phyloP scores from a whole-genome alignment of 1,140 invertebrate species.

The Aethina tumida region DNA sequence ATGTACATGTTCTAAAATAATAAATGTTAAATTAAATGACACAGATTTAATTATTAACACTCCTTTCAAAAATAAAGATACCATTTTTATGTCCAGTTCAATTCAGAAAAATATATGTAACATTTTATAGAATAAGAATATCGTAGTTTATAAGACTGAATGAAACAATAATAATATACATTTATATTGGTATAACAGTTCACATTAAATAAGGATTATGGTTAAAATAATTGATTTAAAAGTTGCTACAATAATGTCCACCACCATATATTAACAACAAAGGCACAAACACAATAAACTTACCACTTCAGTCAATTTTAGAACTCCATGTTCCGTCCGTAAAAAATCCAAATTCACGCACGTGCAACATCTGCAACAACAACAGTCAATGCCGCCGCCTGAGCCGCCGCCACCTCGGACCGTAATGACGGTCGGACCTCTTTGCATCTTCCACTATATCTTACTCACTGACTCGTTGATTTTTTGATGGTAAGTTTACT shows the following conservation, averaged over 20 bases:
- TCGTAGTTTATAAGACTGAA: too few relatives aligned
- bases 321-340: conserved; percentile 52
- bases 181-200: too few relatives aligned
- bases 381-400: conserved; percentile 48
- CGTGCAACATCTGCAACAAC: conserved; percentile 64
- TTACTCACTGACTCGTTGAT: conserved; percentile 11
- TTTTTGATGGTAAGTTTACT: background rate
- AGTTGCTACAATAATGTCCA: background rate
- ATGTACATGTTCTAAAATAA: too few relatives aligned
- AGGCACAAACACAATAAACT: conserved; percentile 26
- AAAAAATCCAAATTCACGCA: conserved; percentile 67
- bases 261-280: conserved; percentile 1
- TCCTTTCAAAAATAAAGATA: too few relatives aligned
- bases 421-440: conserved; percentile 22
- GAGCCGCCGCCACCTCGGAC: conserved; percentile 32
- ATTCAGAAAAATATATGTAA: too few relatives aligned
- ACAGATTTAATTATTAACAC: too few relatives aligned
- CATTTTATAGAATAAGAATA: too few relatives aligned
- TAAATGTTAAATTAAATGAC: too few relatives aligned
- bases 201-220: conserved; percentile 1
- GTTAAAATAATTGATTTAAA: background rate
- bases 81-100: too few relatives aligned
- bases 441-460: conserved; percentile 1
- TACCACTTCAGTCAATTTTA: conserved; percentile 68
- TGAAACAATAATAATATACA: too few relatives aligned